Conservation (phyloP, 2,888 invertebrate genomes). For the Apomyelois bistriatella region DNA sequence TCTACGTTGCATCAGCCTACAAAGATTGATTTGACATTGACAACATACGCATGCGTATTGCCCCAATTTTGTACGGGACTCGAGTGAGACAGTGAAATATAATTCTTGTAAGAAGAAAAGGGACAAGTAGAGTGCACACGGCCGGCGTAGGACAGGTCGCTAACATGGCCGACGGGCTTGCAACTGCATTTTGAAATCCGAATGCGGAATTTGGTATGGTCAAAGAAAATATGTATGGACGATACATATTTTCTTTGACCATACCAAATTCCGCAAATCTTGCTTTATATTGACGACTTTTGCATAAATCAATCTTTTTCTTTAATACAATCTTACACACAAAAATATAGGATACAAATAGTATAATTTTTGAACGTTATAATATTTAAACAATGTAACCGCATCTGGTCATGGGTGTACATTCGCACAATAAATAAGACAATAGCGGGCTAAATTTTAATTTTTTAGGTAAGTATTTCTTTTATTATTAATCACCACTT, state of each 20-base stretch:
- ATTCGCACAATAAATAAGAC: too few species aligned
- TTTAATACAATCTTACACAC: too few species aligned
- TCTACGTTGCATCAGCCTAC: conserved; percentile 72
- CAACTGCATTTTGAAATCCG: conserved; percentile 61
- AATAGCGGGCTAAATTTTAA: too few species aligned
- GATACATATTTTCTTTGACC: background rate
- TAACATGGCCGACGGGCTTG: conserved; percentile 70
- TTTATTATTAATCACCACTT: too few species aligned
- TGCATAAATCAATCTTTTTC: too few species aligned
- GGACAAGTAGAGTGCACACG: conserved; percentile 41
- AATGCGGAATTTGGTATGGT: conserved; percentile 15
- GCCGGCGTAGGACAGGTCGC: conserved; percentile 46
- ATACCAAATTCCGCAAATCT: conserved; percentile 17
- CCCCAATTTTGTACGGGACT: conserved; percentile 63
- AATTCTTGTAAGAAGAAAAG: conserved; percentile 32
- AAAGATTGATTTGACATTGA: conserved; percentile 79
- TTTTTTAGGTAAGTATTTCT: too few species aligned
- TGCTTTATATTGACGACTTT: too few species aligned
- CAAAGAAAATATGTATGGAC: background rate
- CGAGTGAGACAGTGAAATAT: conserved; percentile 42
- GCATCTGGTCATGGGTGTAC: too few species aligned
- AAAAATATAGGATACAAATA: too few species aligned
- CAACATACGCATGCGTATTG: conserved; percentile 74
- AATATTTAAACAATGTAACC: too few species aligned
- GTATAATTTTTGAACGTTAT: too few species aligned